A percentile compares a stretch with the other conserved stretches of the same genome.
Evolutionary conservation across 2,113 vertebrate genomes (phyloP).

Genomic region (Gyps fulvus): DNA sequence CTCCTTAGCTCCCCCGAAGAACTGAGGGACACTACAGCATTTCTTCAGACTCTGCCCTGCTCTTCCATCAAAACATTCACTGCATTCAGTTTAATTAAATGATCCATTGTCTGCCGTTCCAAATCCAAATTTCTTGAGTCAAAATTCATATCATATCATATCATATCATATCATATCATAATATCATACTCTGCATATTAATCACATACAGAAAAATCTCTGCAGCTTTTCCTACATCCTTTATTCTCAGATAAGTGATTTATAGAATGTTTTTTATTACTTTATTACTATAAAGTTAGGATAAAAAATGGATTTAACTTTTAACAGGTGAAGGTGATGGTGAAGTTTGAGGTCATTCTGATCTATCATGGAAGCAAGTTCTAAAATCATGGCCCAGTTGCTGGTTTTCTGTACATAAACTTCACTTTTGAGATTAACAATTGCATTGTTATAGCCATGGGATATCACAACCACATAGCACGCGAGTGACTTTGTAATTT

Average conservation of each 20-base stretch:
- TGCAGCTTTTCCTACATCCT: neutral
- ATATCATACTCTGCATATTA: neutral
- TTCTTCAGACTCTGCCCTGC: neutral
- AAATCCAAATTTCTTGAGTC: neutral
- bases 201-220: neutral
- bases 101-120: neutral
- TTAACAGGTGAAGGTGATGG: neutral
- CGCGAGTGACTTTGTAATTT: neutral
- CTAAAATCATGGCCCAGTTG: neutral
- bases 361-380: neutral
- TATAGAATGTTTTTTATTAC: neutral
- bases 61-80: neutral
- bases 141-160: neutral
- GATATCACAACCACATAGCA: neutral
- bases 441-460: neutral
- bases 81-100: neutral
- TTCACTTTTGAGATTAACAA: neutral
- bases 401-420: neutral
- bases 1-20: neutral
- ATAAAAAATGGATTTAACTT: neutral
- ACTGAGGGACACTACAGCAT: neutral
- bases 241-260: neutral
- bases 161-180: neutral
- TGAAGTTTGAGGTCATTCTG: neutral
- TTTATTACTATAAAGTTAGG: neutral